Percentiles rank a stretch among this genome's conserved stretches.
phyloP scores from a whole-genome alignment of 2,113 vertebrate species.

The Felis catus region F.catus_Fca126_mat1.0 CM031421.1:21853501-21854000 shows the following conservation, averaged over 20 bases:
- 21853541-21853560: conserved; percentile 94
- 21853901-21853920: conserved; percentile 9
- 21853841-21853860: conserved; percentile 81
- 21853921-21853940: conserved; percentile 34
- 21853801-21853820: conserved; percentile 71
- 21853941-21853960: not conserved
- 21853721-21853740: conserved; percentile 86
- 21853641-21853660: conserved; percentile 98
- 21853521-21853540: conserved; percentile 92
- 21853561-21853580: conserved; percentile 98
- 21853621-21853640: conserved; percentile 91
- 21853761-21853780: conserved; percentile 80
- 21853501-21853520: conserved; percentile 92
- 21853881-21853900: conserved; percentile 14
- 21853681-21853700: conserved; percentile 84
- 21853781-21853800: conserved; percentile 84
- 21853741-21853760: conserved; percentile 83
- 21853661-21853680: conserved; percentile 89
- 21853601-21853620: conserved; percentile 84
- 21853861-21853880: conserved; percentile 72
- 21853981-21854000: not conserved
- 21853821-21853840: conserved; percentile 81
- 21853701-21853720: conserved; percentile 94
- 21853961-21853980: not conserved
- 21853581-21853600: conserved; percentile 90